phyloP scores from a whole-genome alignment of 64 coral and sea anemone genomes.

The Pocillopora damicornis region DNA sequence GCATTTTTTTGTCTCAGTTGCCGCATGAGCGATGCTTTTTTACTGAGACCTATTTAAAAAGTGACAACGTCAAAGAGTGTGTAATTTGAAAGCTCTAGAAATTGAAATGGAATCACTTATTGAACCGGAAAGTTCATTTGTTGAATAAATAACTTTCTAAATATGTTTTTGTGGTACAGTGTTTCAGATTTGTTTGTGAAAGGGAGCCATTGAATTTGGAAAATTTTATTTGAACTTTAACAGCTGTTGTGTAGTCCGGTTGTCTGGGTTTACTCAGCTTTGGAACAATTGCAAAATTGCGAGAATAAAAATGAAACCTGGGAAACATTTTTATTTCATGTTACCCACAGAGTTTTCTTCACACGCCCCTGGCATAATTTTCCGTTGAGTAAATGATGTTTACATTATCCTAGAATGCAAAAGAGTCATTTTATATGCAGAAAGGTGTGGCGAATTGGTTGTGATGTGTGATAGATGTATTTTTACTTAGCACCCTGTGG shows the following conservation, averaged over 20 bases:
- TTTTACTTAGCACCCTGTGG: too few species aligned
- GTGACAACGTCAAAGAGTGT: background rate
- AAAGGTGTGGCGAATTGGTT: too few species aligned
- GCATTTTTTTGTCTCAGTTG: too few species aligned
- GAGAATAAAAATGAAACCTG: background rate
- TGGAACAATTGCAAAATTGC: background rate
- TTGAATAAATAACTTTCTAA: background rate
- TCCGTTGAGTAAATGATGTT: too few species aligned
- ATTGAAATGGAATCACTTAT: background rate
- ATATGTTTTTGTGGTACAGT: background rate
- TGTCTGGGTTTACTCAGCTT: background rate
- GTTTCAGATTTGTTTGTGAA: background rate
- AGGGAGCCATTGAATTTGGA: background rate
- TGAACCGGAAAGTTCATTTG: background rate
- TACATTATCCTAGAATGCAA: too few species aligned
- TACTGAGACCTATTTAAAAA: background rate
- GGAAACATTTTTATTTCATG: background rate
- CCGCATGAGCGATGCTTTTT: too few species aligned
- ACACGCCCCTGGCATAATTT: too few species aligned
- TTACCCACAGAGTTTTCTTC: background rate
- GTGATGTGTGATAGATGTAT: too few species aligned
- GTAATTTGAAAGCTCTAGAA: background rate
- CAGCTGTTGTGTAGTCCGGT: background rate
- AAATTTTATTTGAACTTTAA: background rate
- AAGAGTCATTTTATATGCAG: too few species aligned